Conservation (phyloP, 2,888 invertebrate species). For the Scelioninae gen. 1 region DNA sequence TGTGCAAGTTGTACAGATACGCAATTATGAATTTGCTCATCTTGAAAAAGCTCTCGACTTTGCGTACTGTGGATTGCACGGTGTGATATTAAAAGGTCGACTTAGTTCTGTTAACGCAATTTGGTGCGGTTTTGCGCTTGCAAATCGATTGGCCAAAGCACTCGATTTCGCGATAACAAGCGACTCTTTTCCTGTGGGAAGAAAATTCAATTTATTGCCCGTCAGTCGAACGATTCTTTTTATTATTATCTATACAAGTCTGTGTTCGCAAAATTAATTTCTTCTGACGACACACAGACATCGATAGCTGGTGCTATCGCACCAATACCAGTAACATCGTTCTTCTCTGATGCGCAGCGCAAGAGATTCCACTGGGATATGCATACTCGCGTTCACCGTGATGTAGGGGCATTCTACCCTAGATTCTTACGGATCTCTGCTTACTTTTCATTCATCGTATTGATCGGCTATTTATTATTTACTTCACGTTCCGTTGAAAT, state of each 20-base stretch:
- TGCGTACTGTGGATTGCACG: neutral
- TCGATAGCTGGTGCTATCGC: neutral
- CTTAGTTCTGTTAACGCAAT: conserved; percentile 41
- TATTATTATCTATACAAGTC: conserved; percentile 39
- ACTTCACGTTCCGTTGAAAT: conserved; percentile 30
- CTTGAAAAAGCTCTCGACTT: conserved; percentile 8
- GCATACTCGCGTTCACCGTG: conserved; percentile 22
- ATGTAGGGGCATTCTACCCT: conserved; percentile 41
- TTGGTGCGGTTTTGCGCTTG: conserved; percentile 27
- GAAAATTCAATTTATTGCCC: conserved; percentile 48
- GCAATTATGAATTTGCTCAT: conserved; percentile 9
- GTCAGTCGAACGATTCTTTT: conserved; percentile 49
- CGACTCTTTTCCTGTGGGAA: conserved; percentile 47
- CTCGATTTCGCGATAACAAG: conserved; percentile 48
- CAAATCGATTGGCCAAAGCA: conserved; percentile 28
- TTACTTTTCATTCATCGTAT: conserved; percentile 32
- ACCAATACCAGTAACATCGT: neutral
- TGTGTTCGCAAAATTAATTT: conserved; percentile 43
- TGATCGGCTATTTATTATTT: conserved; percentile 35
- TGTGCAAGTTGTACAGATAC: too few relatives aligned
- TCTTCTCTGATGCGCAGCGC: conserved; percentile 9
- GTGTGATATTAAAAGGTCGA: conserved; percentile 10
- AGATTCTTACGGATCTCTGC: conserved; percentile 21
- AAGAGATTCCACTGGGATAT: conserved; percentile 34
- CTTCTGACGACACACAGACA: conserved; percentile 35